Conservation (phyloP, 2,888 invertebrate genomes). For the Mesorhabditis sp. region DNA sequence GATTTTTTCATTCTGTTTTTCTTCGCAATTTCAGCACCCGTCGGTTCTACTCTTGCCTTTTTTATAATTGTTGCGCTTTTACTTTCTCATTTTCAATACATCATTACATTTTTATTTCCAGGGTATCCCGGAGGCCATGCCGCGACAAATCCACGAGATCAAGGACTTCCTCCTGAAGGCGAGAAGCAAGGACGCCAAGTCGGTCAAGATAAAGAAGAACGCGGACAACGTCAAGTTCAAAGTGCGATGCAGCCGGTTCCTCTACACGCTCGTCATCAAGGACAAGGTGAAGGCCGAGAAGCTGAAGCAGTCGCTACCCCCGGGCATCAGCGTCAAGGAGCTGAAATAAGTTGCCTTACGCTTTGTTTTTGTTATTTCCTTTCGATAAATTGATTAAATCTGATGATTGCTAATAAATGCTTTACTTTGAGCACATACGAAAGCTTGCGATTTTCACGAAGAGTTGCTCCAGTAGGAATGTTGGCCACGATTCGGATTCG, state of each 20-base stretch:
- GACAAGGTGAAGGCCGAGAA: slow-evolving; percentile 99
- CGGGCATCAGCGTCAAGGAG: slow-evolving; percentile 62
- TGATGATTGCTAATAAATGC: too few relatives aligned
- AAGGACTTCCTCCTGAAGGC: slow-evolving; percentile 96
- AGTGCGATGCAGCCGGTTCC: slow-evolving; percentile 91
- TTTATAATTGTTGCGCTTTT: too few relatives aligned
- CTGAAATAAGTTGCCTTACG: slow-evolving; percentile 33
- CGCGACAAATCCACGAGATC: slow-evolving; percentile 96
- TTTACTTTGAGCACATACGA: too few relatives aligned
- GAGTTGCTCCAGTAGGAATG: too few relatives aligned
- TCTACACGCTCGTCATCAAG: slow-evolving; percentile 88
- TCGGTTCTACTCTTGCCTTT: too few relatives aligned
- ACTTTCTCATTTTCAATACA: too few relatives aligned
- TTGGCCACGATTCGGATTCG: too few relatives aligned
- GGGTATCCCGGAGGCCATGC: slow-evolving; percentile 64
- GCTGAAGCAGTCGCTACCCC: slow-evolving; percentile 92
- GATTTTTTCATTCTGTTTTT: too few relatives aligned
- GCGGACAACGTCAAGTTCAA: slow-evolving; percentile 91
- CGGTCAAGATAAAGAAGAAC: slow-evolving; percentile 97
- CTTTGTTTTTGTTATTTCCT: neutral
- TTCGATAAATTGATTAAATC: neutral
- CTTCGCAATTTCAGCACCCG: too few relatives aligned
- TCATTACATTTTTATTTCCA: neutral
- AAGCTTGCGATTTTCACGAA: too few relatives aligned
- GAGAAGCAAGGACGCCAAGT: slow-evolving; percentile 92